phyloP scores from a whole-genome alignment of 2,797 vertebrate species.

The Discoglossus pictus region DNA sequence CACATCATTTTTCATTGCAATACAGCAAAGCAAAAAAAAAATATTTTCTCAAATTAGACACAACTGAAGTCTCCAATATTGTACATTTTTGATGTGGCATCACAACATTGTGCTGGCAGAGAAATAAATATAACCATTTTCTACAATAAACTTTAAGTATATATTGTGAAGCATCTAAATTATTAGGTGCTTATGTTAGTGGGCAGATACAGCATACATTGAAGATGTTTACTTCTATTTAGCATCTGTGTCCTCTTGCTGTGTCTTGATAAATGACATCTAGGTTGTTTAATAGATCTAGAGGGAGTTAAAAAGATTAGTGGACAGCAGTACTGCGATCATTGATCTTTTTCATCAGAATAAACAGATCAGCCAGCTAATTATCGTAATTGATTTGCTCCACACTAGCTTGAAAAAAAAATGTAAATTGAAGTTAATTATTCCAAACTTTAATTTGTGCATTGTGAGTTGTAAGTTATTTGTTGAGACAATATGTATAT shows the following conservation, averaged over 20 bases:
- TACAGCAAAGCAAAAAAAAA: too few species aligned
- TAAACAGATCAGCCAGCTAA: constrained; percentile 35
- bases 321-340: constrained; percentile 17
- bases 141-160: too few species aligned
- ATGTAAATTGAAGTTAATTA: constrained; percentile 20
- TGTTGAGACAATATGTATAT: background rate
- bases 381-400: constrained; percentile 40
- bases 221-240: background rate
- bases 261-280: constrained; percentile 27
- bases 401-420: constrained; percentile 28
- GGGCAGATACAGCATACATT: too few species aligned
- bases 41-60: too few species aligned
- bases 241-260: background rate
- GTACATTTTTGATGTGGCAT: too few species aligned
- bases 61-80: too few species aligned
- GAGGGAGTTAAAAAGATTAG: constrained; percentile 40
- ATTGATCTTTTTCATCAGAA: constrained; percentile 38
- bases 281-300: constrained; percentile 30
- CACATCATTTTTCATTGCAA: too few species aligned
- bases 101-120: too few species aligned
- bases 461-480: constrained; percentile 11
- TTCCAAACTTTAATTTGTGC: constrained; percentile 11
- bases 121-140: too few species aligned
- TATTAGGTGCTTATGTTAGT: too few species aligned
- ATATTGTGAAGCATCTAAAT: too few species aligned